Conservation (phyloP, 1,140 invertebrate species). For the Tribolium castaneum region DNA sequence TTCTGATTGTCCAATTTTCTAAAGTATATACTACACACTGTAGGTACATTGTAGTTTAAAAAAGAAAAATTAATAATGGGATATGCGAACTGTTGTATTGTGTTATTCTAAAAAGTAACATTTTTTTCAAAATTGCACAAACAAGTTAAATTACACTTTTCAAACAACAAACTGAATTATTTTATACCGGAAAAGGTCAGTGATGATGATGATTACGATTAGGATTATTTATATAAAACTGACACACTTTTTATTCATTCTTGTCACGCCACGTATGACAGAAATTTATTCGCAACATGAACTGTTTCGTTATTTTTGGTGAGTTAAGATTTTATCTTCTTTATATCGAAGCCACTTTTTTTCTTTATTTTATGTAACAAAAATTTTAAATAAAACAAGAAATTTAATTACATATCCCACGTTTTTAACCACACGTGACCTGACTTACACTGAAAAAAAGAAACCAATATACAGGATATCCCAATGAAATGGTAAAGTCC, state of each 20-base stretch:
- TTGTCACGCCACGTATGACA: background rate
- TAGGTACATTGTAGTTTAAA: background rate
- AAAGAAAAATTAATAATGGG: background rate
- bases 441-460: no score
- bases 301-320: slow-evolving; percentile 7
- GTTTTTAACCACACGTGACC: no score
- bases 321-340: background rate
- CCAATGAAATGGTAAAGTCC: no score
- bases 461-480: no score
- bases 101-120: background rate
- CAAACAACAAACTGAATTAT: slow-evolving; percentile 4
- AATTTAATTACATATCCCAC: no score
- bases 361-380: no score
- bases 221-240: slow-evolving; percentile 11
- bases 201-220: slow-evolving; percentile 16
- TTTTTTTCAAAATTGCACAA: background rate
- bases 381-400: no score
- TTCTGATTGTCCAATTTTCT: background rate
- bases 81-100: background rate
- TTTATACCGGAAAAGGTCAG: slow-evolving; percentile 12
- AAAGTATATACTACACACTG: background rate
- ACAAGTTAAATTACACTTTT: background rate
- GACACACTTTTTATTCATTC: background rate
- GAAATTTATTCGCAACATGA: background rate
- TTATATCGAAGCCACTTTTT: background rate